Evolutionary conservation across 2,113 vertebrate genomes (phyloP).

Genomic region (Isichthys henryi): DNA sequence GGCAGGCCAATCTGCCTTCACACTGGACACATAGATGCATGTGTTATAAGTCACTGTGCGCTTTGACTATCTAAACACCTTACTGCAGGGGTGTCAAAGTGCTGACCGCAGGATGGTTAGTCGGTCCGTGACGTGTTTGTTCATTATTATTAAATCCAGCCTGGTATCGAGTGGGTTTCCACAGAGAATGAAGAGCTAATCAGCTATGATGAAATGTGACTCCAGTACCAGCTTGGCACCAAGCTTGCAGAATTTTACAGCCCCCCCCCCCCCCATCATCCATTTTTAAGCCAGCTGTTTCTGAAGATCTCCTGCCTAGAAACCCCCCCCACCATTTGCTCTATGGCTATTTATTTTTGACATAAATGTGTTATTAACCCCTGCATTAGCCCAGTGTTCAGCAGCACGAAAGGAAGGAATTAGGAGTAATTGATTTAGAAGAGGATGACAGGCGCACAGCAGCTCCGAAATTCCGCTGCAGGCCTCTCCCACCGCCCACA

Average conservation of each 20-base stretch:
- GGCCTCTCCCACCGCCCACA: slow-evolving; percentile 23
- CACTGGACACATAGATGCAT: not conserved
- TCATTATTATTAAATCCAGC: not conserved
- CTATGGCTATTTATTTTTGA: not conserved
- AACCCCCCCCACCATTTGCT: not conserved
- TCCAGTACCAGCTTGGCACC: not conserved
- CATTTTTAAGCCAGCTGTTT: not conserved
- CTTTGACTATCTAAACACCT: not conserved
- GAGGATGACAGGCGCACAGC: not conserved
- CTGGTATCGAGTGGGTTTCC: not conserved
- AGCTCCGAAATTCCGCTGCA: slow-evolving; percentile 10
- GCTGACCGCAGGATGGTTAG: not conserved
- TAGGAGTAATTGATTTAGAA: not conserved
- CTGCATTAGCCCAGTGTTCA: not conserved
- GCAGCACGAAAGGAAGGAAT: not conserved
- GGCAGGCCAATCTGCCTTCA: not conserved
- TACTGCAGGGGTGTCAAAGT: not conserved
- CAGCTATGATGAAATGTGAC: not conserved
- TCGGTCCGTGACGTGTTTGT: not conserved
- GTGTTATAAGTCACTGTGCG: not conserved
- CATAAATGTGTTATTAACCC: not conserved
- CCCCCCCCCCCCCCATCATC: not conserved
- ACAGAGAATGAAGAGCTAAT: not conserved
- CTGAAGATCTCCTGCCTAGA: not conserved
- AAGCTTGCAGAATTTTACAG: not conserved